A percentile compares a stretch with the other conserved stretches of the same genome.
Conservation (phyloP, 2,113 vertebrate species). For the Rissa tridactyla region DNA sequence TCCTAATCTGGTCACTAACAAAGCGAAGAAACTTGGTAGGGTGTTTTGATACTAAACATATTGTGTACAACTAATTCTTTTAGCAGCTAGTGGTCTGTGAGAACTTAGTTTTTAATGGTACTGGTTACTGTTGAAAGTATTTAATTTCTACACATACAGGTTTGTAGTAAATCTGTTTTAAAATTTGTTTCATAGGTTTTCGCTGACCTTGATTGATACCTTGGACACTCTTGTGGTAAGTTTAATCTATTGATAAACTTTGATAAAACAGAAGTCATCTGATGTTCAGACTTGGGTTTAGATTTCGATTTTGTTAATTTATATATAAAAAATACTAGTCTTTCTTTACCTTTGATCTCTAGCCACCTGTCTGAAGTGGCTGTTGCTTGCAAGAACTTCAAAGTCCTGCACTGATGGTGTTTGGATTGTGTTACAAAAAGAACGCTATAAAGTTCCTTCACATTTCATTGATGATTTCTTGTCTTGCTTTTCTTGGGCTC, state of each 20-base stretch:
- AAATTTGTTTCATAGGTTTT: slow-evolving; percentile 83
- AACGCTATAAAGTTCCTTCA: background rate
- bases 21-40: background rate
- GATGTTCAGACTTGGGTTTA: background rate
- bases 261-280: background rate
- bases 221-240: slow-evolving; percentile 97
- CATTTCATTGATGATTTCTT: background rate
- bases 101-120: background rate
- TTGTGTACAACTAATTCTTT: background rate
- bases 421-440: background rate
- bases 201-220: slow-evolving; percentile 95
- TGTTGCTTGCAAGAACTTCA: background rate
- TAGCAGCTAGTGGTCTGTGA: background rate
- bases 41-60: background rate
- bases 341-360: background rate
- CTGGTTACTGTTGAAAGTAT: background rate
- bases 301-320: background rate
- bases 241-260: slow-evolving; percentile 28
- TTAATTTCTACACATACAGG: background rate
- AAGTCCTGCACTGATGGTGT: background rate
- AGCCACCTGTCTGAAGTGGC: background rate
- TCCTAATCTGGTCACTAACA: background rate
- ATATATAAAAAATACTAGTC: background rate
- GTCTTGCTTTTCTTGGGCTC: background rate
- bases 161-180: background rate